These are phyloP conservation scores for Carcina quercana DNA, from an alignment of 2,888 invertebrate genomes.

Conservation along the genomic window DNA sequence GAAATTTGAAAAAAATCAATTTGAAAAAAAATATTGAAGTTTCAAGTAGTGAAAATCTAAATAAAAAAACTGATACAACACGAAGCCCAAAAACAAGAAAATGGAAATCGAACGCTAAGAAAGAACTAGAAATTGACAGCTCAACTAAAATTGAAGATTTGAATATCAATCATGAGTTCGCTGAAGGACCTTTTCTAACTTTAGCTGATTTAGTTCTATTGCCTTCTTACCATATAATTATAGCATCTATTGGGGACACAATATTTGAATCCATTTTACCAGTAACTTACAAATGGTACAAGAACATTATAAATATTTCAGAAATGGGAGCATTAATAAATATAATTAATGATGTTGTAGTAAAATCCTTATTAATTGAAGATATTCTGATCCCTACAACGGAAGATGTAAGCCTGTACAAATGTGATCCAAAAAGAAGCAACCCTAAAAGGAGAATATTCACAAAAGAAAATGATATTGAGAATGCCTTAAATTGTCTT, in stretches of 20 bases:
- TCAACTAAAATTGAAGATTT: constrained; percentile 65
- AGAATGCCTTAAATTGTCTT: constrained; percentile 68
- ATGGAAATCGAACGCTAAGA: constrained; percentile 60
- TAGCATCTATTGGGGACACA: constrained; percentile 51
- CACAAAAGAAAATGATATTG: constrained; percentile 85
- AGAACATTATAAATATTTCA: constrained; percentile 34
- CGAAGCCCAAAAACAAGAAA: constrained; percentile 55
- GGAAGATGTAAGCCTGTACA: constrained; percentile 81
- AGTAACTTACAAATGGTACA: constrained; percentile 78
- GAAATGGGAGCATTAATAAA: constrained; percentile 23
- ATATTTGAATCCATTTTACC: constrained; percentile 68
- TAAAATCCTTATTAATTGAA: constrained; percentile 20
- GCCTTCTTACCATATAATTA: constrained; percentile 78
- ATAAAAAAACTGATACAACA: constrained; percentile 21
- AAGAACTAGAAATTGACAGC: constrained; percentile 48
- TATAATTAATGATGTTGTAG: constrained; percentile 21
- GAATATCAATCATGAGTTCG: constrained; percentile 80
- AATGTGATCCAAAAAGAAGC: constrained; percentile 84
- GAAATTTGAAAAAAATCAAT: constrained; percentile 64
- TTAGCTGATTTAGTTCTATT: constrained; percentile 88
- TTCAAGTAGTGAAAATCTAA: constrained; percentile 14
- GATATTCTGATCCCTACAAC: constrained; percentile 56
- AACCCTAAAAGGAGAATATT: constrained; percentile 82
- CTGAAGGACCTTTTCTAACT: constrained; percentile 88
- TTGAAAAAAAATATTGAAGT: too few species aligned